Base-by-base conservation (phyloP, 2,797 vertebrate species). In the Chelon labrosus region DNA sequence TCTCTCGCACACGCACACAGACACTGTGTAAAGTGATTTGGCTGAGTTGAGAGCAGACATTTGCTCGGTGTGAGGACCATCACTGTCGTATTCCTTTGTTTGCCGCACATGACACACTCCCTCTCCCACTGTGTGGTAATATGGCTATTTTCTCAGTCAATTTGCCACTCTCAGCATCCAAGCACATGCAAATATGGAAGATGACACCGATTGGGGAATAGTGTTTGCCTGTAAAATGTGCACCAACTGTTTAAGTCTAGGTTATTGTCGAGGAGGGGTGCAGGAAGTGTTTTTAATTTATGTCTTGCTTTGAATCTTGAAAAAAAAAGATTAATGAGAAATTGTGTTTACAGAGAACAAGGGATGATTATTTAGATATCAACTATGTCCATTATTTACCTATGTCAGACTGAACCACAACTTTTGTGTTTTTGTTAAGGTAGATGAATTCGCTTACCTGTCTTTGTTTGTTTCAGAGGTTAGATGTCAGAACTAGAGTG, bases 111-210 rank as follows among this genome's bases (percentile, higher is more conserved):
- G 79, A 89, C 91, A 89, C 80, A 80, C 71, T 85, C 77, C 82
- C 91, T 89, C 93, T 91, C 94, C 93, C 82, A 92, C 94, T 94
- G 94, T 85, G 93, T 88, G 82, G 85, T 94, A 94, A 94, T 94
- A 94, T 93, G 92, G 85, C 92, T 93, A 94, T 94, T 94, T 94
- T 91, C 92, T 94, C 93, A 95, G 89, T 93, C 94, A 94, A 95
- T 95, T 94, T 95, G 91, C 92, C 80, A 61, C 92, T 93, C 92
- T 86, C 93, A 93, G 93, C 92, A 93, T 92, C 92, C 84, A 46
- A 89, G 89, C 88, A 88, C 90, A 94, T 93, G 93, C 92, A 93
- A 90, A 94, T 93, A 92, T 89, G 82, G 84, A 77, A 88, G 83
- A 88, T 85, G 90, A 92, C 86, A 82, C 76, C 80, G 70, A 87